Base-by-base conservation (phyloP, 2,797 vertebrate species). In the Cynodonichthys magdalenae region DNA sequence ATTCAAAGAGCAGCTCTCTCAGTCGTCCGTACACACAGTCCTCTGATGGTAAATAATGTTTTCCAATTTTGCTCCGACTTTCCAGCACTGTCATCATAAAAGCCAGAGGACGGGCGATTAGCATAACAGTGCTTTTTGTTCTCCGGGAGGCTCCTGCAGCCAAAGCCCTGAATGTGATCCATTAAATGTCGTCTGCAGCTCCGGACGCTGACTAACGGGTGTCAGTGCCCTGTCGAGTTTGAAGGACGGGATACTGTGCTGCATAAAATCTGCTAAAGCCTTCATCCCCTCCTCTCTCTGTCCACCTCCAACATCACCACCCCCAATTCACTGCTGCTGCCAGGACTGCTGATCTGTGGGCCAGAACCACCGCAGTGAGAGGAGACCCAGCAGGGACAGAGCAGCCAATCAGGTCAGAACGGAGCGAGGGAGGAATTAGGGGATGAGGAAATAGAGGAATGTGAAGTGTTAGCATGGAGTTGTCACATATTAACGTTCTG, bases 121-220 rank as follows among this genome's bases (percentile, higher is more conserved):
- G 79, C 86, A 88, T 86, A 86, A 90, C 83, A 83, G 82, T 84
- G 86, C 76, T 73, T 76, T 86, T 81, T 81, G 76, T 77, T 78
- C 74, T 63, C 48, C 24, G 45, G 66, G 61, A 82, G 68, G 71
- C 60, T 68, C 66, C 52, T 54, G 60, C 59, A 63, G 76, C 78
- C 75, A 28, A 0, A 34, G 59, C 70, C 73, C 62, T 63, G 53
- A 36, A 69, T 66, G 69, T 68, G 80, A 82, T 74, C 81, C 83
- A 80, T 81, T 83, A 80, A 88, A 86, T 61, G 70, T 68, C 75
- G 70, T 78, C 78, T 63, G 74, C 85, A 85, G 72, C 64, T 59
- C 41, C n/a, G 15, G 51, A 58, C 75, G 80, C 74, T 86, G 87
- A 90, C 85, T 80, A 85, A 82, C 69, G 64, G 76, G 76, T 78